Evolutionary conservation across 1,140 invertebrate genomes (phyloP).

Genomic region (Holcopasites calliopsidis): DNA sequence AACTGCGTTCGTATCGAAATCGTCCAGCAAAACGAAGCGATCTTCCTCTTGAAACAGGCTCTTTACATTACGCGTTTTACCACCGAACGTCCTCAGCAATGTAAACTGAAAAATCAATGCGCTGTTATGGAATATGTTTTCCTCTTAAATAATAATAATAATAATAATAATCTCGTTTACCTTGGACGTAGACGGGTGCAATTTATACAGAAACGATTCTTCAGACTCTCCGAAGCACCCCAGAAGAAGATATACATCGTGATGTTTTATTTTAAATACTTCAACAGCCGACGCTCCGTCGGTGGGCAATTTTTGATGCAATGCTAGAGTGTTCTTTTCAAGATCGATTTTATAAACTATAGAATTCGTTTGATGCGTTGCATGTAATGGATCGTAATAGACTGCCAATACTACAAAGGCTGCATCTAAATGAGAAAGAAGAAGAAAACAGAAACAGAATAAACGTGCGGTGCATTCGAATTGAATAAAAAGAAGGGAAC

Average conservation of each 20-base stretch:
- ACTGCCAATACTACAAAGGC: conserved; percentile 61
- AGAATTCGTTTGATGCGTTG: conserved; percentile 55
- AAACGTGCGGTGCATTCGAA: too few relatives aligned
- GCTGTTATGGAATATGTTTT: neutral
- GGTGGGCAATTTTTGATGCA: conserved; percentile 56
- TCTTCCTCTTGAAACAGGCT: conserved; percentile 50
- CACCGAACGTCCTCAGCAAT: conserved; percentile 47
- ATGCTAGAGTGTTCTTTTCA: conserved; percentile 11
- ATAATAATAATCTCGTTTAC: conserved; percentile 25
- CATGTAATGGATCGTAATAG: conserved; percentile 55
- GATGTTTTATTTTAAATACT: conserved; percentile 53
- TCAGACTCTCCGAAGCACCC: conserved; percentile 53
- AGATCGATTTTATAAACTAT: conserved; percentile 62
- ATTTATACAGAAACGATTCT: conserved; percentile 57
- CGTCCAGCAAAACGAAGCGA: conserved; percentile 63
- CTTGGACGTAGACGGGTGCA: conserved; percentile 40
- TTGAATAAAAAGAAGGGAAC: conserved; percentile 6
- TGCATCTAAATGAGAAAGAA: too few relatives aligned
- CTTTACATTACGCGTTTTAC: conserved; percentile 57
- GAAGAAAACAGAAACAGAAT: too few relatives aligned
- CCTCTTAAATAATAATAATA: neutral
- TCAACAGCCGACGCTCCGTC: conserved; percentile 58
- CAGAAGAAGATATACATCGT: conserved; percentile 52
- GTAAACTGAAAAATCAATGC: conserved; percentile 44
- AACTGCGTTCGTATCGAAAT: conserved; percentile 58